These are phyloP conservation scores for Rhyacophila brunnea DNA, from an alignment of 1,140 invertebrate genomes.

Conservation along the genomic window DNA sequence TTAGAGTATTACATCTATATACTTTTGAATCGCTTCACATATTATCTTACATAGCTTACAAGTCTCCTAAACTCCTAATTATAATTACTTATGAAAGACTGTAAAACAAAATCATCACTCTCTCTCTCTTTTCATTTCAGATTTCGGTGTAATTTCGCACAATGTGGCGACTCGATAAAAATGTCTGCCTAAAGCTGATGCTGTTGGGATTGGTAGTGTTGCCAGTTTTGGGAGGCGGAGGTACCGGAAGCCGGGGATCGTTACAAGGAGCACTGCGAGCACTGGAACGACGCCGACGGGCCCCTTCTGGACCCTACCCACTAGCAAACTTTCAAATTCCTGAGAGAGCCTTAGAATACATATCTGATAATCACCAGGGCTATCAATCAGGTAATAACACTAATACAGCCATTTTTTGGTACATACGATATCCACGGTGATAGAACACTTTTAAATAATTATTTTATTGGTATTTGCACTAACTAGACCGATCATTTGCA, in stretches of 20 bases:
- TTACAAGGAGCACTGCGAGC: constrained; percentile 50
- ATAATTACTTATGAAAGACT: no score
- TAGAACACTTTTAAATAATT: no score
- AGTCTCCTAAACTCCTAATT: no score
- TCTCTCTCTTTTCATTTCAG: no score
- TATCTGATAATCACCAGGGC: constrained; percentile 9
- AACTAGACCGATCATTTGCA: no score
- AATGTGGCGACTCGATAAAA: neutral
- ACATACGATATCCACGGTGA: no score
- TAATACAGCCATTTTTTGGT: no score
- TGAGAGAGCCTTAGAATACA: constrained; percentile 22
- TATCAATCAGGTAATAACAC: constrained; percentile 24
- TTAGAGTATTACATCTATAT: no score
- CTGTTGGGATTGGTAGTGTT: constrained; percentile 35
- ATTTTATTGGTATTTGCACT: neutral
- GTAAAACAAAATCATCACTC: no score
- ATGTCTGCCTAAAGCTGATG: neutral
- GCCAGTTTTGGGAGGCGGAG: constrained; percentile 37
- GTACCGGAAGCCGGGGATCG: constrained; percentile 39
- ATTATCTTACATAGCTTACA: no score
- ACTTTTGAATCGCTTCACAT: no score
- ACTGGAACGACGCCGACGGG: constrained; percentile 48
- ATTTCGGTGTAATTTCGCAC: neutral
- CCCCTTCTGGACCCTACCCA: constrained; percentile 37
- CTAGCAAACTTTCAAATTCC: constrained; percentile 26